These are phyloP conservation scores for Druon quercuslanigerum DNA, from an alignment of 1,140 invertebrate genomes.

Conservation along the genomic window DNA sequence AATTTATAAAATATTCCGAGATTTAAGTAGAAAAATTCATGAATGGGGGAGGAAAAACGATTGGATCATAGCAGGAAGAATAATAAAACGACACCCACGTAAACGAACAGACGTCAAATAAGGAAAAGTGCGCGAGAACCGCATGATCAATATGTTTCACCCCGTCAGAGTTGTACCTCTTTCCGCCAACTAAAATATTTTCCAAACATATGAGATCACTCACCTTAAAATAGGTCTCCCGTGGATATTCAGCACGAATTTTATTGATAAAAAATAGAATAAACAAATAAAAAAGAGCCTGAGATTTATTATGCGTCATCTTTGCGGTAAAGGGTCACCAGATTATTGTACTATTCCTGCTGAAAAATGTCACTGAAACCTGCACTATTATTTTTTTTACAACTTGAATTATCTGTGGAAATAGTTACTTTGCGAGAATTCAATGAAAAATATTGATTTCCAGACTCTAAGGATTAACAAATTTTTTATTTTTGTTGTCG, in stretches of 20 bases:
- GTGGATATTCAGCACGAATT: not conserved
- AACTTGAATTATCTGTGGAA: too few species aligned
- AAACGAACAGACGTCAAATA: too few species aligned
- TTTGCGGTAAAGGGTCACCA: not conserved
- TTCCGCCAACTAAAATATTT: not conserved
- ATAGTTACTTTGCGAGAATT: too few species aligned
- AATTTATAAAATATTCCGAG: too few species aligned
- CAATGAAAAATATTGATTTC: too few species aligned
- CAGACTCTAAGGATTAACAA: too few species aligned
- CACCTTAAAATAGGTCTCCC: not conserved
- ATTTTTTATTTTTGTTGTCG: too few species aligned
- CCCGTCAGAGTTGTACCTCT: not conserved
- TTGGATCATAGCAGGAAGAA: too few species aligned
- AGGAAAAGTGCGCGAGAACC: not conserved
- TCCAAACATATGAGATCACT: not conserved
- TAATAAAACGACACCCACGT: too few species aligned
- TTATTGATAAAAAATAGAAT: not conserved
- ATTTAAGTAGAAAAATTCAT: too few species aligned
- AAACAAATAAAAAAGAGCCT: not conserved
- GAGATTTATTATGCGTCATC: not conserved
- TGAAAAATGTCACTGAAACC: not conserved
- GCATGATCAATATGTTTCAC: conserved; percentile 27
- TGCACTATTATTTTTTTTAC: not conserved
- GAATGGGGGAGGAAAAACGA: too few species aligned
- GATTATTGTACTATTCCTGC: not conserved